Base-by-base conservation (phyloP, 2,888 invertebrate genomes). In the Diaprepes abbreviatus region DNA sequence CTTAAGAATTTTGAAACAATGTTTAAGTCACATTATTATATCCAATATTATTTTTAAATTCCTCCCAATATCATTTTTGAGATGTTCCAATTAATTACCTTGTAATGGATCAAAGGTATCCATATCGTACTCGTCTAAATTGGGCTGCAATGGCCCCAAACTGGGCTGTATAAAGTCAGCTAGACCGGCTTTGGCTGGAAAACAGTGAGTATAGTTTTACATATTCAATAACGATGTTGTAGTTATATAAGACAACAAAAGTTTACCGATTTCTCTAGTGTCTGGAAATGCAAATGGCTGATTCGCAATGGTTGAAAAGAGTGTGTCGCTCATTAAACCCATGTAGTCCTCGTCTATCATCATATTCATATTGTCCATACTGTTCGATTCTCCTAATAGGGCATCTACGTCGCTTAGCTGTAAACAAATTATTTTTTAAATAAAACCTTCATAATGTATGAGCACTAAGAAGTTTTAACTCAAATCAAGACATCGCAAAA, bases 111-210 rank as follows among this genome's bases (percentile, higher is more conserved):
- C 92, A 83, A 95, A 87, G 72, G 93, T 93, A 81, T 95, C 95
- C 94, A 95, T 95, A 6, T 24, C 48, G 85, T 95, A 95, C 85
- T 96, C 96, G 82, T 97, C 96, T 79, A 98, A 89, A 86, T 95
- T 96, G 74, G 99, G 98, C 85, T 99, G 98, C 71, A 99, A 87
- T 62, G 98, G 97, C 38, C 97, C 94, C 80, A 99, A 89, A 82
- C 97, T 97, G 59, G 99, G 99, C 86, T 99, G 99, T 84, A 99
- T 97, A 82, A 98, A 96, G 86, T 99, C 97, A 54, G 97, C 96
- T 81, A 94, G 88, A 79, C 93, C 93, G 62, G 95, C 94, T 83
- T 93, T 90, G 57, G 93, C 94, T 94, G 84, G 36, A 85, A 87
- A 76, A 67, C 52, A 63, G 52, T 63, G 54, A 52, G 63, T 63